Base-by-base conservation (phyloP, 2,113 vertebrate species). In the Rhynchopsitta pachyrhyncha region DNA sequence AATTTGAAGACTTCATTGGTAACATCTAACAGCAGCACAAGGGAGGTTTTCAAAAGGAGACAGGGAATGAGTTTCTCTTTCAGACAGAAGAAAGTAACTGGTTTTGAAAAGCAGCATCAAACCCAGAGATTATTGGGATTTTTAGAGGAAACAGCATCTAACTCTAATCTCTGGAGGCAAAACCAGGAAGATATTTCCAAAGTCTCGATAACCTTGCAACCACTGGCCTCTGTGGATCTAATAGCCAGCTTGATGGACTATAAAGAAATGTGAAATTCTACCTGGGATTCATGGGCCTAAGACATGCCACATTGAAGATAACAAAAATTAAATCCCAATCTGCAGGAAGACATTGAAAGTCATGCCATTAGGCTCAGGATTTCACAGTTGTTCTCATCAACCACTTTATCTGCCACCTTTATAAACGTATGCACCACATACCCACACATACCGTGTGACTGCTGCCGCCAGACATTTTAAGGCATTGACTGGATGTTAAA, bases 301-400 rank as follows among this genome's bases (percentile, higher is more conserved):
- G 52, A 79, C 93, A 52, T 41, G 13, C 24, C 41, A 62, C 73
- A 66, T 12, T 69, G 53, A 76, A 49, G 37, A 35, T 57, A 77
- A 66, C 79, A 71, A 94, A 92, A 92, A 77, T 76, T 4, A 90
- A 93, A 88, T 90, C 82, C 55, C 47, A 67, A 52, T 31, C 44
- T 64, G 63, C 37, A 18, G 46, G 63, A 73, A 85, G 24, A 15
- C 53, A 80, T 60, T 35, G 62, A 62, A 88, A 88, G n/a, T 53
- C n/a, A 29, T 69, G 68, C 22, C 68, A 49, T 44, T 31, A 83
- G 4, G 22, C 52, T 18, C 71, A 74, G 63, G 13, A 50, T 90
- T 92, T 88, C 75, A 76, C 37, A 80, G 33, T 4, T 66, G 20
- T 52, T 81, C 41, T 67, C 35, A 41, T 68, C 53, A 73, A 52